phyloP scores from a whole-genome alignment of 2,888 invertebrate genomes.

The Macroteleia sp. region DNA sequence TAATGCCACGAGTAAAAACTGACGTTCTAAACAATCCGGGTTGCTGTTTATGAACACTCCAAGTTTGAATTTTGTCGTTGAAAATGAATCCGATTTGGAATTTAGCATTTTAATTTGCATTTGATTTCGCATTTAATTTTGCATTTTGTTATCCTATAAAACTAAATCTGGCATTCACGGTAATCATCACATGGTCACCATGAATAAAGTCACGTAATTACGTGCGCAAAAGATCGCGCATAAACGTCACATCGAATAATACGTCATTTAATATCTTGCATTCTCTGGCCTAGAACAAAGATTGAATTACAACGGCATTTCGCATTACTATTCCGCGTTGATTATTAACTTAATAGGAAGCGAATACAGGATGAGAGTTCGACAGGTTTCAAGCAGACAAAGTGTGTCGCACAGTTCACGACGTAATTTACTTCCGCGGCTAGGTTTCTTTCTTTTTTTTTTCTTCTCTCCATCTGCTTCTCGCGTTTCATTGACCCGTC shows the following conservation, averaged over 20 bases:
- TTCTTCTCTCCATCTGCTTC: conserved; percentile 52
- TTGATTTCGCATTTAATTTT: no score
- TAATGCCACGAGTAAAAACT: conserved; percentile 16
- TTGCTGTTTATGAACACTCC: conserved; percentile 15
- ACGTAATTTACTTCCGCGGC: conserved; percentile 64
- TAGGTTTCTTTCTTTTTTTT: conserved; percentile 58
- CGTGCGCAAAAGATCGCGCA: conserved; percentile 3
- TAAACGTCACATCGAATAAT: conserved; percentile 25
- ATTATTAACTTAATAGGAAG: conserved; percentile 53
- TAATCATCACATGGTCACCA: background rate
- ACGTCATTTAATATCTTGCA: conserved; percentile 30
- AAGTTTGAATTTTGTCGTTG: no score
- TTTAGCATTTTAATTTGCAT: no score
- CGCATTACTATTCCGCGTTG: conserved; percentile 34
- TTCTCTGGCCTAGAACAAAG: conserved; percentile 44
- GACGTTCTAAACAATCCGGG: conserved; percentile 3
- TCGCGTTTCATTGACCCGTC: conserved; percentile 71
- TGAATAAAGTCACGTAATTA: conserved; percentile 17
- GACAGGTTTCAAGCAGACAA: conserved; percentile 60
- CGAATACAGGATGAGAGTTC: conserved; percentile 44
- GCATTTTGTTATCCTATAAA: background rate
- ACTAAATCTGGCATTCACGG: background rate
- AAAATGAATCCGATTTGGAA: no score
- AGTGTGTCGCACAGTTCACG: conserved; percentile 51
- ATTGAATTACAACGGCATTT: conserved; percentile 43